A percentile compares a stretch with the other conserved stretches of the same genome.
These are phyloP conservation scores for Idaea dimidiata DNA, from an alignment of 2,888 invertebrate species.

Conservation along the genomic window DNA sequence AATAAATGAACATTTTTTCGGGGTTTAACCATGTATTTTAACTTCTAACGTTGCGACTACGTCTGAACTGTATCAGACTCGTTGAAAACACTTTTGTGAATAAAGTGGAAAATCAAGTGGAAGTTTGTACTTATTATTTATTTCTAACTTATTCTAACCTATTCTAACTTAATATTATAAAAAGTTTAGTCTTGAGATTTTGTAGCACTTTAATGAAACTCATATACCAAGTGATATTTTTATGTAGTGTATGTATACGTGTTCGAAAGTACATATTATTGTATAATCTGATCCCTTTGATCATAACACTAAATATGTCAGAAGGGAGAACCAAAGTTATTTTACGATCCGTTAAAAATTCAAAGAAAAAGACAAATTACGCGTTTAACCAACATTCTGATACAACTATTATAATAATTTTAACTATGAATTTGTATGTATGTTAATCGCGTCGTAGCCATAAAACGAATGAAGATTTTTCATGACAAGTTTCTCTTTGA, in stretches of 20 bases:
- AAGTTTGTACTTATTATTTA: too few relatives aligned
- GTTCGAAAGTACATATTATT: background rate
- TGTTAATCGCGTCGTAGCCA: slow-evolving; percentile 2
- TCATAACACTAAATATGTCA: slow-evolving; percentile 4
- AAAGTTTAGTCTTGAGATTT: too few relatives aligned
- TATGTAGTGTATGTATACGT: background rate
- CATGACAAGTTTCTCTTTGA: background rate
- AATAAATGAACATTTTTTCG: too few relatives aligned
- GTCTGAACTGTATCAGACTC: too few relatives aligned
- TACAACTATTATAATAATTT: slow-evolving; percentile 5
- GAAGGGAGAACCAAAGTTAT: slow-evolving; percentile 3
- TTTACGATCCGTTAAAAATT: slow-evolving; percentile 5
- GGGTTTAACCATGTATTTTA: too few relatives aligned
- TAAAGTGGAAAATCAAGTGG: too few relatives aligned
- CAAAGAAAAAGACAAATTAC: slow-evolving; percentile 6
- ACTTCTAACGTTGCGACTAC: too few relatives aligned
- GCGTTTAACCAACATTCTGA: slow-evolving; percentile 4
- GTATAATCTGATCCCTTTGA: slow-evolving; percentile 1
- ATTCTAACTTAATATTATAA: too few relatives aligned
- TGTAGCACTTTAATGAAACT: background rate
- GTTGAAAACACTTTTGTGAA: too few relatives aligned
- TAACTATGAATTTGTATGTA: slow-evolving; percentile 4
- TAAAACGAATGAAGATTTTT: slow-evolving; percentile 3
- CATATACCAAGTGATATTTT: background rate
- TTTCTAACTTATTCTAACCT: too few relatives aligned